Evolutionary conservation across 2,888 invertebrate genomes (phyloP).

Genomic region (Nomada ruficornis): DNA sequence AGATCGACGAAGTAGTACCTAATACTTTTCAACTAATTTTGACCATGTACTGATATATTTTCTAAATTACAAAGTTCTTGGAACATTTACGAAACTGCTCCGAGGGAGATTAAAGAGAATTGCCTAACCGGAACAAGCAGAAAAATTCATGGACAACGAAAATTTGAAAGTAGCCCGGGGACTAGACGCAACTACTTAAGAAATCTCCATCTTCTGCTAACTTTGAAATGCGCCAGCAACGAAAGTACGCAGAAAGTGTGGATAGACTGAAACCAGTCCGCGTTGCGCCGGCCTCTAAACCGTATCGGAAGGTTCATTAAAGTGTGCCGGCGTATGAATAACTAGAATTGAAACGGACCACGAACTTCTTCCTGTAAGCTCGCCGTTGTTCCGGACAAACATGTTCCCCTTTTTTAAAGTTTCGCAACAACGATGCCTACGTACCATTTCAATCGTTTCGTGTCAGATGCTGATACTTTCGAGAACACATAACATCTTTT

Average conservation of each 20-base stretch:
- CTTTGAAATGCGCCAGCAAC: constrained; percentile 2
- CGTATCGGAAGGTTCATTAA: constrained; percentile 40
- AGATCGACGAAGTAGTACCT: not conserved
- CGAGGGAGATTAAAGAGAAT: no score
- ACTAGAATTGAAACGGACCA: constrained; percentile 30
- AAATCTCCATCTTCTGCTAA: constrained; percentile 21
- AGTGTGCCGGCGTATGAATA: constrained; percentile 43
- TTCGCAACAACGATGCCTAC: not conserved
- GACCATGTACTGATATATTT: no score
- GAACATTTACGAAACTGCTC: no score
- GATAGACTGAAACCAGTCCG: constrained; percentile 14
- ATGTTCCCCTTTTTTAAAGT: constrained; percentile 23
- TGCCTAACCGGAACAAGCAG: not conserved
- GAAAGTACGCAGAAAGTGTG: not conserved
- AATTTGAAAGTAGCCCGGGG: constrained; percentile 10
- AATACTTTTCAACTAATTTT: not conserved
- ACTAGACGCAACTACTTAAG: not conserved
- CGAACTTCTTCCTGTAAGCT: constrained; percentile 25
- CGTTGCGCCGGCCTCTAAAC: constrained; percentile 31
- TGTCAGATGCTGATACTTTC: not conserved
- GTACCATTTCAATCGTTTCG: not conserved
- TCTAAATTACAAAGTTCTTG: constrained; percentile 5
- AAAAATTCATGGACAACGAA: constrained; percentile 11
- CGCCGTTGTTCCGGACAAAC: constrained; percentile 21
- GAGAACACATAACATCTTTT: not conserved